Percentiles rank a stretch among this genome's conserved stretches.
Evolutionary conservation across 2,888 invertebrate species (phyloP).

Genomic region (Thera obeliscata): DNA sequence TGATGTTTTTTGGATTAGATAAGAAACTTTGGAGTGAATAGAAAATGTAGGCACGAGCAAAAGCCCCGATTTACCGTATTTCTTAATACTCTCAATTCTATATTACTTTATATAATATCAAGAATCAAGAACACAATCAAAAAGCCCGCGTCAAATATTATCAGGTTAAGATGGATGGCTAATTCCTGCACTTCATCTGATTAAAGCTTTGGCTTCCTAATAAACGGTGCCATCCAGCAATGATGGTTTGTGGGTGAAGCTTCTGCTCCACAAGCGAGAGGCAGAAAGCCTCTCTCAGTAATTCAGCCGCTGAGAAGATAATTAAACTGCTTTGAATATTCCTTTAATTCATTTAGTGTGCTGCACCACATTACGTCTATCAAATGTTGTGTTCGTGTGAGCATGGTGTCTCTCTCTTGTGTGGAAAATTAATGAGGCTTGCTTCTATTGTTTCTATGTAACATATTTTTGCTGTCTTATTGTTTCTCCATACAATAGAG

Average conservation of each 20-base stretch:
- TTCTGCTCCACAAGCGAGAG: conserved; percentile 95
- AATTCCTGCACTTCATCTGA: conserved; percentile 63
- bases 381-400: no score
- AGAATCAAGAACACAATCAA: conserved; percentile 48
- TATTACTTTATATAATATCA: conserved; percentile 52
- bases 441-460: no score
- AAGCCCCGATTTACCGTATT: not conserved
- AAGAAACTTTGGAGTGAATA: not conserved
- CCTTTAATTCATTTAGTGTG: no score
- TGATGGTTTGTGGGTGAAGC: conserved; percentile 99
- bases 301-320: conserved; percentile 90
- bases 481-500: no score
- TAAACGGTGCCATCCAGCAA: conserved; percentile 82
- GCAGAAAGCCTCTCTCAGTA: conserved; percentile 98
- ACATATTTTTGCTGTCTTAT: no score
- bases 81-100: conserved; percentile 15
- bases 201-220: conserved; percentile 44
- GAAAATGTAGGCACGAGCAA: not conserved
- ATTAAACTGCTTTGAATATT: not conserved
- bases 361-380: no score
- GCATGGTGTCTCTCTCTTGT: no score
- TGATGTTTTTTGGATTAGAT: not conserved
- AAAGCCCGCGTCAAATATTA: conserved; percentile 73
- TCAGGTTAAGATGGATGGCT: conserved; percentile 78
- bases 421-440: no score